Evolutionary conservation across 2,113 vertebrate species (phyloP), one percentile per base, ranked within the genome.

Genomic region (Pionites leucogaster): DNA sequence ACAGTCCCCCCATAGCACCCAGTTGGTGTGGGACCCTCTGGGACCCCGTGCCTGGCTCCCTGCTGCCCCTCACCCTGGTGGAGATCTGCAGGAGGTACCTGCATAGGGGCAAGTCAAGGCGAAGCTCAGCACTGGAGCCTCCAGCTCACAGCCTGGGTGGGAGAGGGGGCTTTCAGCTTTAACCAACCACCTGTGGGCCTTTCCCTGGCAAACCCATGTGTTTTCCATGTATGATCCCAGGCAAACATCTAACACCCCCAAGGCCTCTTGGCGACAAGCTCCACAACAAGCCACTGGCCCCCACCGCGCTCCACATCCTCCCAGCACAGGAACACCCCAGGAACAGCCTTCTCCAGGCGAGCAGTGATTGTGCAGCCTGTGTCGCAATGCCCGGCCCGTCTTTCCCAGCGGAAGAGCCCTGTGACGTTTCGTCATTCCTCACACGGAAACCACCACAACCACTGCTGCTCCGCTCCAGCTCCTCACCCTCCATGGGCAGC

Each of bases 1-100:
- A 0, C 0, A 0, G 63, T 53, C 7, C 29, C n/a, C 15, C 33
- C 6, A 1, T 3, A 18, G 70, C 63, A 77, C 53, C 33, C 68
- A 50, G 79, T 20, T 74, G 27, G 10, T 0, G 0, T 19, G 33
- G 55, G 39, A 84, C 2, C 53, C 31, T 27, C 25, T 8, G 10
- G 28, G 17, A 5, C 55, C 6, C 0, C 0, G 14, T 13, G 55
- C 49, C 49, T 3, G 2, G 41, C 70, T 62, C 60, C 67, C 25
- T 3, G 6, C 64, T 78, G 72, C 72, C 64, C 27, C 65, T 76
- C 0, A 0, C 13, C 57, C 28, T 29, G 35, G 11, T 15, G 24
- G 22, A 72, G 39, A 44, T 59, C 20, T 24, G n/a, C 35, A 84
- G 65, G 63, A 95, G 53, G 59, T 60, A 25, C 31, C 50, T 35